Evolutionary conservation across 2,113 vertebrate genomes (phyloP).

Genomic region (Ochotona curzoniae): DNA sequence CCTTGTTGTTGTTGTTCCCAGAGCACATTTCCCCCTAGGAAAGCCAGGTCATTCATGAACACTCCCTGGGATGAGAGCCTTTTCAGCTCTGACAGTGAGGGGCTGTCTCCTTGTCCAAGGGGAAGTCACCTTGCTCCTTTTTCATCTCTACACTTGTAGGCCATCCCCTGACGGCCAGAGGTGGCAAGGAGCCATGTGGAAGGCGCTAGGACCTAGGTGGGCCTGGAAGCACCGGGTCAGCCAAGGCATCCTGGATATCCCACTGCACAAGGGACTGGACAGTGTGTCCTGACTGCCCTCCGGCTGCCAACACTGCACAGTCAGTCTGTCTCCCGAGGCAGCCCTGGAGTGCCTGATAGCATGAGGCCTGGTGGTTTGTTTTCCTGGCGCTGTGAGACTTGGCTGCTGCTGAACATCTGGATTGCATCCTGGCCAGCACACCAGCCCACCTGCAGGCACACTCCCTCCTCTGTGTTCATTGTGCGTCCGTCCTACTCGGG

Average conservation of each 20-base stretch:
- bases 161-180: not conserved
- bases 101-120: accelerated
- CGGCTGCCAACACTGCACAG: too few relatives aligned
- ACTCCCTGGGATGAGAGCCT: not conserved
- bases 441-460: not conserved
- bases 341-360: not conserved
- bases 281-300: too few relatives aligned
- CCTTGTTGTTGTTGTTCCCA: slow-evolving; percentile 2
- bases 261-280: too few relatives aligned
- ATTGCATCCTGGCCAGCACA: not conserved
- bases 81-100: not conserved
- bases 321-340: not conserved
- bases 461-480: not conserved
- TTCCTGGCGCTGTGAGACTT: not conserved
- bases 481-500: not conserved
- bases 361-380: not conserved
- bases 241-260: not conserved
- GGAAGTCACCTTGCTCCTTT: too few relatives aligned
- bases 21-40: not conserved
- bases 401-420: not conserved
- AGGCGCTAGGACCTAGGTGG: not conserved
- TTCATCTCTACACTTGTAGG: not conserved
- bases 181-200: not conserved
- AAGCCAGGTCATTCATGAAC: not conserved
- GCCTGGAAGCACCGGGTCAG: not conserved